phyloP scores from a whole-genome alignment of 2,888 invertebrate genomes.

The Drosophila formosana region DNA sequence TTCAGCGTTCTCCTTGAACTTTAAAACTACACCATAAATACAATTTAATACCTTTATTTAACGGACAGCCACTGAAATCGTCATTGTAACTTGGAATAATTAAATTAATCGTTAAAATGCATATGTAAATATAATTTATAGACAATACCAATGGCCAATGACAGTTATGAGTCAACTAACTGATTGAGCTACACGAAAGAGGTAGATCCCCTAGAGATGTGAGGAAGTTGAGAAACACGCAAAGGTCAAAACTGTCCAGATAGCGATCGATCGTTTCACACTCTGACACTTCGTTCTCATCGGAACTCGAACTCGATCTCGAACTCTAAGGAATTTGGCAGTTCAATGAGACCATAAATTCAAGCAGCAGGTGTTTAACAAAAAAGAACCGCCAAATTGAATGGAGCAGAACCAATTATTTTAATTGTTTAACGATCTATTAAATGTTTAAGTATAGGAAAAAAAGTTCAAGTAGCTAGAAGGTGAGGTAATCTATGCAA shows the following conservation, averaged over 20 bases:
- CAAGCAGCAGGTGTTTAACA: constrained; percentile 34
- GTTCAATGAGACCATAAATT: constrained; percentile 38
- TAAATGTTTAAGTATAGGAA: constrained; percentile 2
- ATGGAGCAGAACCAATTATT: constrained; percentile 17
- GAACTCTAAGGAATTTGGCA: constrained; percentile 29
- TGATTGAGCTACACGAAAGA: constrained; percentile 9
- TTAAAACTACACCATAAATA: constrained; percentile 58
- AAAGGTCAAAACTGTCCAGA: constrained; percentile 41
- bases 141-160: background rate
- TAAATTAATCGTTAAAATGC: constrained; percentile 9
- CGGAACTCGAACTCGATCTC: background rate
- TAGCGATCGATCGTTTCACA: constrained; percentile 32
- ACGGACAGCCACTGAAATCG: constrained; percentile 24
- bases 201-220: background rate
- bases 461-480: constrained; percentile 1
- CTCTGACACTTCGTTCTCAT: constrained; percentile 21
- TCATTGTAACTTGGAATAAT: constrained; percentile 39
- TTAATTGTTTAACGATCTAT: constrained; percentile 20
- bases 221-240: constrained; percentile 9
- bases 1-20: constrained; percentile 69
- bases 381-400: constrained; percentile 6
- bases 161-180: constrained; percentile 20
- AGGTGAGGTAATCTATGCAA: constrained; percentile 24
- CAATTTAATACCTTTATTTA: constrained; percentile 25
- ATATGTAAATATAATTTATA: constrained; percentile 16